Percentiles rank a stretch among this genome's conserved stretches.
These are phyloP conservation scores for Podarcis siculus DNA, from an alignment of 2,797 vertebrate genomes.

Conservation along the genomic window DNA sequence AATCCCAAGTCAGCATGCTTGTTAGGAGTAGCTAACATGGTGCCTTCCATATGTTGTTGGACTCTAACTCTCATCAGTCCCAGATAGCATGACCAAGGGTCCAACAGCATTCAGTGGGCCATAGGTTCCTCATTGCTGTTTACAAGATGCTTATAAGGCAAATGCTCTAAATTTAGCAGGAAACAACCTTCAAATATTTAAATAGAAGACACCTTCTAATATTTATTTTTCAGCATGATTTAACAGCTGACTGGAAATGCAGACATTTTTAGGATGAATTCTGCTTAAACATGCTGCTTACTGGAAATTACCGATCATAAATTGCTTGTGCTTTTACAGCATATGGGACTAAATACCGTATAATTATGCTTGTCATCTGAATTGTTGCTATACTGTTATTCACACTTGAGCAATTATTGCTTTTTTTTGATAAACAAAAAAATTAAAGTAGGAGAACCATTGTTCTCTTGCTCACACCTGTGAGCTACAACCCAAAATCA, in stretches of 20 bases:
- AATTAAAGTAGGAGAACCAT: background rate
- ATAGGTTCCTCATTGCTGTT: background rate
- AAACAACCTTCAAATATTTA: slow-evolving; percentile 6
- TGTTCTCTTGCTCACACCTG: background rate
- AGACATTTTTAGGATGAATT: slow-evolving; percentile 22
- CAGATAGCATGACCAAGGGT: background rate
- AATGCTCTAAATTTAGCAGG: background rate
- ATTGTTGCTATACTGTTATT: slow-evolving; percentile 42
- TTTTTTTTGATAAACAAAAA: background rate
- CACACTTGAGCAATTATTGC: slow-evolving; percentile 33
- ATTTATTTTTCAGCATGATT: slow-evolving; percentile 17
- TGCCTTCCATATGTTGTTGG: too few relatives aligned
- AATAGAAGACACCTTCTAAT: background rate
- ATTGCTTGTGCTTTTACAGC: slow-evolving; percentile 37
- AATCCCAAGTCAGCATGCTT: too few relatives aligned
- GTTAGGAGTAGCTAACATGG: too few relatives aligned
- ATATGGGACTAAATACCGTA: slow-evolving; percentile 40
- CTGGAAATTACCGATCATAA: slow-evolving; percentile 42
- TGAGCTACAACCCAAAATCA: background rate
- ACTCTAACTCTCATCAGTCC: background rate
- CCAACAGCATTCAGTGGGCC: background rate
- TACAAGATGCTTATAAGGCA: background rate
- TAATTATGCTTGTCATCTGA: slow-evolving; percentile 53
- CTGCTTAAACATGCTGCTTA: slow-evolving; percentile 43
- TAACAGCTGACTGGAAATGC: background rate